Conservation (phyloP, 2,113 vertebrate genomes). For the Ia io region DNA sequence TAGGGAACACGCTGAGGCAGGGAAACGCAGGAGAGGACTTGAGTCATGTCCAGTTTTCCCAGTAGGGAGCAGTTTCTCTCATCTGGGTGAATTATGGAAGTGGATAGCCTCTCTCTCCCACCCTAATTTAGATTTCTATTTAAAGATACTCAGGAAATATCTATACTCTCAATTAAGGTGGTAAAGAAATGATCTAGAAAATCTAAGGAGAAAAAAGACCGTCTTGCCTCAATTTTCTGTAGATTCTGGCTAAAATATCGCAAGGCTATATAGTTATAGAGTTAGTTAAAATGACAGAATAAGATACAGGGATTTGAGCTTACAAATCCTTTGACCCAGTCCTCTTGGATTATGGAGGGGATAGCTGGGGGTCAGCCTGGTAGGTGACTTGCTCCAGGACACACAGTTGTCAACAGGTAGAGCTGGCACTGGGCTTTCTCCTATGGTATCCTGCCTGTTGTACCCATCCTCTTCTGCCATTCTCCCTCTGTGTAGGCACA, state of each 20-base stretch:
- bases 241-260: background rate
- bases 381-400: background rate
- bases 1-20: background rate
- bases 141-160: background rate
- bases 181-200: slow-evolving; percentile 31
- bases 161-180: background rate
- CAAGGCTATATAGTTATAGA: background rate
- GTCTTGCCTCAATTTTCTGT: background rate
- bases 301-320: background rate
- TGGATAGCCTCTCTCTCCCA: background rate
- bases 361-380: background rate
- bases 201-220: background rate
- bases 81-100: background rate
- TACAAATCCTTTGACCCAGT: background rate
- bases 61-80: background rate
- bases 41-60: background rate
- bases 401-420: background rate
- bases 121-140: background rate
- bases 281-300: background rate
- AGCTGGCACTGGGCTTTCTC: background rate
- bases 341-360: background rate
- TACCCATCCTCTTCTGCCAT: background rate
- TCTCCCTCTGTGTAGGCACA: background rate
- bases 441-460: background rate
- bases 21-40: background rate